Percentiles rank a stretch among this genome's conserved stretches.
Evolutionary conservation across 1,140 invertebrate species (phyloP).

Genomic region (Micrasema longulum): DNA sequence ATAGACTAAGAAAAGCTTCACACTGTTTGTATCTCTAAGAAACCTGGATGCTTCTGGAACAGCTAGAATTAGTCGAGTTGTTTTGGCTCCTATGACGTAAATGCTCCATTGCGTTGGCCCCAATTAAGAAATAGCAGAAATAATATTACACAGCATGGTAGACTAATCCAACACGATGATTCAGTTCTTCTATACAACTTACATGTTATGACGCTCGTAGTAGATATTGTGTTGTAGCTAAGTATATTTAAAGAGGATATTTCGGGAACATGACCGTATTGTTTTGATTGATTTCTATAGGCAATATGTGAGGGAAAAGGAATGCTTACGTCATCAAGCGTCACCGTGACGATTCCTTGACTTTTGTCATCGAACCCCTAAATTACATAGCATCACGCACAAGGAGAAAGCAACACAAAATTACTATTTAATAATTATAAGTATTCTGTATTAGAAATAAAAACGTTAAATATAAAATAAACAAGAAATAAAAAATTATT

Average conservation of each 20-base stretch:
- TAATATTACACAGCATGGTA: neutral
- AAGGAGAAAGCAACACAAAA: too few species aligned
- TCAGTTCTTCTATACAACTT: constrained; percentile 11
- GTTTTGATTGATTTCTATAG: constrained; percentile 40
- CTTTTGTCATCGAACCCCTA: constrained; percentile 29
- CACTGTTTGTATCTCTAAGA: constrained; percentile 33
- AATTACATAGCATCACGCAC: neutral
- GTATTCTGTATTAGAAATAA: too few species aligned
- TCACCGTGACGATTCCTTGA: constrained; percentile 32
- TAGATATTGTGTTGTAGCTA: constrained; percentile 33
- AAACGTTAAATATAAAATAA: too few species aligned
- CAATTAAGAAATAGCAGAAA: constrained; percentile 52
- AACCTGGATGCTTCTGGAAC: constrained; percentile 48
- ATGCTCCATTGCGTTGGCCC: constrained; percentile 51
- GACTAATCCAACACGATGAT: constrained; percentile 37
- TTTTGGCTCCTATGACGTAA: constrained; percentile 51
- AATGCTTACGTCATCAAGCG: constrained; percentile 25
- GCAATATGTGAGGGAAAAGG: constrained; percentile 22
- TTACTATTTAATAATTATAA: too few species aligned
- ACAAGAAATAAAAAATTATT: too few species aligned
- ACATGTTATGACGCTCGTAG: neutral
- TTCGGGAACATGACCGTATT: constrained; percentile 40
- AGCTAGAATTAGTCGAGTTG: constrained; percentile 42
- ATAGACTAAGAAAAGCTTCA: constrained; percentile 27
- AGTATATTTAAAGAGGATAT: constrained; percentile 25